phyloP scores from a whole-genome alignment of 2,113 vertebrate species.

The human region DNA sequence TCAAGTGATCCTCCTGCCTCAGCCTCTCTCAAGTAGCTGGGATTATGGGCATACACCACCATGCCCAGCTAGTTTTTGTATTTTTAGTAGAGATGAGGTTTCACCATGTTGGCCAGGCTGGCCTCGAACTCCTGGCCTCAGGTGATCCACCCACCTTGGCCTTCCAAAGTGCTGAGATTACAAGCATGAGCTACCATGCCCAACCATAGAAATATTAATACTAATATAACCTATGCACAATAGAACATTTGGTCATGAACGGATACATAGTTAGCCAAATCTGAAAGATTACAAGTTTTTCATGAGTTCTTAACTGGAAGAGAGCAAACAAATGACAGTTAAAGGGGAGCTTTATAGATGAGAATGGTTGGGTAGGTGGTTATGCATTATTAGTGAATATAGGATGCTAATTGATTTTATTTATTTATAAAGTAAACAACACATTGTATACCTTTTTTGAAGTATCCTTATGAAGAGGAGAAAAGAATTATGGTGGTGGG shows the following conservation, averaged over 20 bases:
- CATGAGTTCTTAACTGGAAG: not conserved
- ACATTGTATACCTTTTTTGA: not conserved
- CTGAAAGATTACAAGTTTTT: not conserved
- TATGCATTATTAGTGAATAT: not conserved
- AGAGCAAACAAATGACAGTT: not conserved
- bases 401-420: not conserved
- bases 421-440: not conserved
- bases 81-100: too few relatives aligned
- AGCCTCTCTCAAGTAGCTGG: too few relatives aligned
- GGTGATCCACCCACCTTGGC: too few relatives aligned
- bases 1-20: too few relatives aligned
- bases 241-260: slow-evolving; percentile 4
- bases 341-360: not conserved
- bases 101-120: too few relatives aligned
- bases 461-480: not conserved
- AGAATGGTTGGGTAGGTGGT: not conserved
- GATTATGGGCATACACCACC: too few relatives aligned
- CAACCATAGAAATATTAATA: not conserved
- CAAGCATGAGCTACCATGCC: too few relatives aligned
- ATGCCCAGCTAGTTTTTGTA: too few relatives aligned
- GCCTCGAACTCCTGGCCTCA: too few relatives aligned
- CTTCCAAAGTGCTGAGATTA: too few relatives aligned
- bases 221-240: not conserved
- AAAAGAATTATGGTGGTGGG: not conserved
- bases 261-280: not conserved